A percentile compares a stretch with the other conserved stretches of the same genome.
phyloP scores from a whole-genome alignment of 1,140 invertebrate species.

The Gonioctena quinquepunctata region DNA sequence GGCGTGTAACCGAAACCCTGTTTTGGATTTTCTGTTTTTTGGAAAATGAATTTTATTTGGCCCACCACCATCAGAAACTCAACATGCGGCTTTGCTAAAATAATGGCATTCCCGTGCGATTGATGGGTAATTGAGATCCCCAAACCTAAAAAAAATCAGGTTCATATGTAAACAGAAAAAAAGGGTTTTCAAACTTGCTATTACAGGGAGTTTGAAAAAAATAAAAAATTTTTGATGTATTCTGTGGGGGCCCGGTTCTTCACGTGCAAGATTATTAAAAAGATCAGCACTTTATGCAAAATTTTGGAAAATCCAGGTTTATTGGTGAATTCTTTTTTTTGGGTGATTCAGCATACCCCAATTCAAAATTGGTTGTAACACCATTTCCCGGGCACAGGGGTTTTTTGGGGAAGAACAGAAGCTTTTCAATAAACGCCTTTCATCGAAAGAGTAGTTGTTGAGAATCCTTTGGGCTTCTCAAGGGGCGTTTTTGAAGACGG shows the following conservation, averaged over 20 bases:
- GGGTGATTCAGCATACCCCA: neutral
- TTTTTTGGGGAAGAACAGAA: too few relatives aligned
- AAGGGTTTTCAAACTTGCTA: too few relatives aligned
- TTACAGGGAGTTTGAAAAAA: too few relatives aligned
- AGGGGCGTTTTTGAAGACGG: neutral
- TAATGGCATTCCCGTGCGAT: too few relatives aligned
- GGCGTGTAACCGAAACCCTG: neutral
- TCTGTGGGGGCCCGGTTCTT: neutral
- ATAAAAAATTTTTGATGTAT: too few relatives aligned
- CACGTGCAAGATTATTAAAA: neutral
- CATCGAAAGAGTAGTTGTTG: conserved; percentile 9
- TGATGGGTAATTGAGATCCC: neutral
- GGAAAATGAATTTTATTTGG: neutral
- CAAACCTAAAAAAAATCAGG: too few relatives aligned
- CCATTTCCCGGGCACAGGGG: neutral
- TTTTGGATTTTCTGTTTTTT: neutral
- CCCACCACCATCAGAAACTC: neutral
- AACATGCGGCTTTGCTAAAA: too few relatives aligned
- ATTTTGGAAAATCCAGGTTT: neutral
- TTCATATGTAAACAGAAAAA: too few relatives aligned
- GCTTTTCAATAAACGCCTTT: too few relatives aligned
- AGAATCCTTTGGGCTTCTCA: too few relatives aligned
- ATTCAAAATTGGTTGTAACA: neutral
- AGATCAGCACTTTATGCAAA: neutral
- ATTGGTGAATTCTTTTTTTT: conserved; percentile 2